These are phyloP conservation scores for Orbicella faveolata DNA, from an alignment of 64 coral and sea anemone genomes.

Conservation along the genomic window DNA sequence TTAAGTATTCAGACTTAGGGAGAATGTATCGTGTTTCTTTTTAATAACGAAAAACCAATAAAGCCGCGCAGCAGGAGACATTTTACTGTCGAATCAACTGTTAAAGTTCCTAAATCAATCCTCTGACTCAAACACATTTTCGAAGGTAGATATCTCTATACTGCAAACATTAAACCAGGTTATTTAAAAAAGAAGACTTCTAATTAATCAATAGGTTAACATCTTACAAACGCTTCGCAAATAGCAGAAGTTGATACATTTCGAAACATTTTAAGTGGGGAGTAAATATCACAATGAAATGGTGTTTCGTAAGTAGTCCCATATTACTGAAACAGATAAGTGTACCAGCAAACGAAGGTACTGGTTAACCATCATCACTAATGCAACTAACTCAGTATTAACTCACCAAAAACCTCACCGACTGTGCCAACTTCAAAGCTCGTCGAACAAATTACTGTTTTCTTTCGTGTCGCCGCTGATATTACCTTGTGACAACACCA, in stretches of 20 bases:
- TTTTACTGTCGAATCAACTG: not conserved
- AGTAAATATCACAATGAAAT: too few relatives aligned
- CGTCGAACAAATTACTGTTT: not conserved
- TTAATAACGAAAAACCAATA: not conserved
- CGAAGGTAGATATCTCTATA: too few relatives aligned
- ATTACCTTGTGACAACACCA: not conserved
- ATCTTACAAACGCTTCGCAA: too few relatives aligned
- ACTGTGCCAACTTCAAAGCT: not conserved
- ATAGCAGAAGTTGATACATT: too few relatives aligned
- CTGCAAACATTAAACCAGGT: too few relatives aligned
- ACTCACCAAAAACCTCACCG: not conserved
- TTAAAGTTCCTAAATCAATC: not conserved
- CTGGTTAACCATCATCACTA: not conserved
- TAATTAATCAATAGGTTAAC: too few relatives aligned
- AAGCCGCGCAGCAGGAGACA: not conserved
- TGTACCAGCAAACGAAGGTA: too few relatives aligned
- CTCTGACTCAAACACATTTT: too few relatives aligned
- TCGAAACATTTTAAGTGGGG: too few relatives aligned
- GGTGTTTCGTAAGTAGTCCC: too few relatives aligned
- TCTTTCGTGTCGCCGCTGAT: not conserved
- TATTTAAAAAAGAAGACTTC: too few relatives aligned
- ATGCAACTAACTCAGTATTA: not conserved
- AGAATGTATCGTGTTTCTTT: not conserved
- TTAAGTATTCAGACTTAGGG: not conserved
- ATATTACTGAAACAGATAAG: too few relatives aligned